These are phyloP conservation scores for Cotesia chilonis DNA, from an alignment of 1,140 invertebrate species.

Conservation along the genomic window DNA sequence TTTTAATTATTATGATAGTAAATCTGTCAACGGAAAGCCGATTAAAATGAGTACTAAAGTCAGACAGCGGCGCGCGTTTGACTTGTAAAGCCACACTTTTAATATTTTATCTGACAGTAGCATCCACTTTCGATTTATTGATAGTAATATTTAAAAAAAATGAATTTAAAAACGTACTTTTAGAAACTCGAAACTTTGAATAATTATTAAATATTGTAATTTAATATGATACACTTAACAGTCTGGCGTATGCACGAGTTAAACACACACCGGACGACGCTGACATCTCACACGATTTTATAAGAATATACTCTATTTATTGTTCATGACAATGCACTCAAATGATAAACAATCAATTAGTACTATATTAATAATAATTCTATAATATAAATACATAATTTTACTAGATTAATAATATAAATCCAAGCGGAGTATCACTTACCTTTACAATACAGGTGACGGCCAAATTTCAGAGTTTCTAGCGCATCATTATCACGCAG, in stretches of 20 bases:
- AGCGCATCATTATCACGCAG: conserved; percentile 55
- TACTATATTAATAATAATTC: conserved; percentile 14
- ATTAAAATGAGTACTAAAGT: conserved; percentile 24
- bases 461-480: conserved; percentile 55
- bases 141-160: neutral
- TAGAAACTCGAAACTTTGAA: too few relatives aligned
- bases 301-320: conserved; percentile 40
- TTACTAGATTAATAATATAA: conserved; percentile 26
- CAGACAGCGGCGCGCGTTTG: conserved; percentile 13
- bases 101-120: neutral
- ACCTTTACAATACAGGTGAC: conserved; percentile 63
- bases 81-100: conserved; percentile 9
- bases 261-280: conserved; percentile 50
- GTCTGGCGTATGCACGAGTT: conserved; percentile 41
- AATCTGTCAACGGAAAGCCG: conserved; percentile 13
- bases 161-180: neutral
- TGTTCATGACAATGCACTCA: conserved; percentile 51
- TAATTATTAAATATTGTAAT: conserved; percentile 10
- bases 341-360: conserved; percentile 31
- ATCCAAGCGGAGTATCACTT: conserved; percentile 48
- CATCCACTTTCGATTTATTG: neutral
- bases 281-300: conserved; percentile 49
- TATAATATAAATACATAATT: neutral
- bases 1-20: neutral
- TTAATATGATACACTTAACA: conserved; percentile 39